A percentile compares a stretch with the other conserved stretches of the same genome.
Conservation (phyloP, 2,797 vertebrate species). For the Coilia nasus region DNA sequence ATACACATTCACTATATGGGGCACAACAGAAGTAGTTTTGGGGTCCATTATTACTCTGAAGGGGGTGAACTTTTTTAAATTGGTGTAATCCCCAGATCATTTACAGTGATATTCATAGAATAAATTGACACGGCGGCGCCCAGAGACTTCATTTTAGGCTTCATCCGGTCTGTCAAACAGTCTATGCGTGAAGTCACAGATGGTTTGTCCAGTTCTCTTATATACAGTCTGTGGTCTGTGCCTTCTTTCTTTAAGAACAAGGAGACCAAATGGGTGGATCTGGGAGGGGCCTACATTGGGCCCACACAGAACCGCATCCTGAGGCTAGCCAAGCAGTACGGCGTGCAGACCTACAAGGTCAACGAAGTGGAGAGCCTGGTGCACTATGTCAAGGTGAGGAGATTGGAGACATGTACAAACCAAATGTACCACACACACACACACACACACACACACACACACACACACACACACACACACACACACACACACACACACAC, state of each 20-base stretch:
- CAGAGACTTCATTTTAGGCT: too few relatives aligned
- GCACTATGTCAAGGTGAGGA: conserved; percentile 87
- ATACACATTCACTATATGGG: too few relatives aligned
- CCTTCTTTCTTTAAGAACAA: conserved; percentile 79
- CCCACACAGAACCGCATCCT: conserved; percentile 96
- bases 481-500: background rate
- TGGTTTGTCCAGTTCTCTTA: too few relatives aligned
- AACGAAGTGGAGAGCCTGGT: conserved; percentile 87
- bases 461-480: background rate
- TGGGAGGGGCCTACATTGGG: conserved; percentile 93
- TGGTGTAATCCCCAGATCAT: too few relatives aligned
- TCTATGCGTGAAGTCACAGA: too few relatives aligned
- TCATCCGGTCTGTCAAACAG: too few relatives aligned
- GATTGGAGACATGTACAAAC: background rate
- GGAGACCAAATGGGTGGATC: conserved; percentile 91
- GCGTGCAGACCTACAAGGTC: conserved; percentile 92
- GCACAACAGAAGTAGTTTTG: too few relatives aligned
- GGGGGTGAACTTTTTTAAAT: too few relatives aligned
- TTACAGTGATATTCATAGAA: too few relatives aligned
- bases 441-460: background rate
- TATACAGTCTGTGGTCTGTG: background rate
- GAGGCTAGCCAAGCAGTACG: conserved; percentile 87
- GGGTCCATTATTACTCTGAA: too few relatives aligned
- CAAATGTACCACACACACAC: background rate
- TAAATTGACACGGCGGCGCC: too few relatives aligned